A percentile compares a stretch with the other conserved stretches of the same genome.
phyloP scores from a whole-genome alignment of 1,140 invertebrate genomes.

The Drosophila takahashii region DNA sequence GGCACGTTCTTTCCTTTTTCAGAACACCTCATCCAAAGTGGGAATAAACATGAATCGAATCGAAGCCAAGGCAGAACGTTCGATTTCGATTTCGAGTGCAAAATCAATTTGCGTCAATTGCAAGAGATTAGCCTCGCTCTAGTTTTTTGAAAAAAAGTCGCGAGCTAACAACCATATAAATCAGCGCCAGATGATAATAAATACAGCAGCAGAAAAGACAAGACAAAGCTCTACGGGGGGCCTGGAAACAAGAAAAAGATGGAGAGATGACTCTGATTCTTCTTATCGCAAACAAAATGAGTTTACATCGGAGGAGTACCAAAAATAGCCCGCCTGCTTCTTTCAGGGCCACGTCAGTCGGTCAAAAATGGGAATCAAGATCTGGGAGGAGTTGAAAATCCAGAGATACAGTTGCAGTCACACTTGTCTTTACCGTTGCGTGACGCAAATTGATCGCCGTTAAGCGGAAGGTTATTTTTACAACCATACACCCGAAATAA shows the following conservation, averaged over 20 bases:
- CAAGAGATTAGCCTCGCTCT: constrained; percentile 78
- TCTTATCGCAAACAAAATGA: constrained; percentile 38
- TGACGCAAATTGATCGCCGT: constrained; percentile 38
- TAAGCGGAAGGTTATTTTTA: constrained; percentile 19
- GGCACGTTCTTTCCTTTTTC: constrained; percentile 30
- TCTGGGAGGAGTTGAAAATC: neutral
- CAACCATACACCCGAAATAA: constrained; percentile 18
- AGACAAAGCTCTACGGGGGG: constrained; percentile 22
- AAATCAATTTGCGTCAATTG: constrained; percentile 78
- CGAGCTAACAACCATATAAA: constrained; percentile 60
- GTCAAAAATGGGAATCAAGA: constrained; percentile 18
- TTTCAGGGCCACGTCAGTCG: constrained; percentile 45
- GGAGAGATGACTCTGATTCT: constrained; percentile 8
- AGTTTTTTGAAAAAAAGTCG: constrained; percentile 54
- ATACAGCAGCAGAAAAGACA: constrained; percentile 45
- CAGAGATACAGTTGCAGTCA: constrained; percentile 20
- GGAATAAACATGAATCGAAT: constrained; percentile 41
- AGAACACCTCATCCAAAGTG: constrained; percentile 29
- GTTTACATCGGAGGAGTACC: constrained; percentile 15
- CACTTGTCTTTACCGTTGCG: constrained; percentile 30
- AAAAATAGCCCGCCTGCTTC: constrained; percentile 25
- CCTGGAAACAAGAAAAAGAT: constrained; percentile 40
- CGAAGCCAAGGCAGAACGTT: constrained; percentile 43
- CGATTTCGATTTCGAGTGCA: constrained; percentile 49
- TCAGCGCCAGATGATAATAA: constrained; percentile 70